These are phyloP conservation scores for Datnioides undecimradiatus DNA, from an alignment of 2,113 vertebrate genomes.

Conservation along the genomic window DNA sequence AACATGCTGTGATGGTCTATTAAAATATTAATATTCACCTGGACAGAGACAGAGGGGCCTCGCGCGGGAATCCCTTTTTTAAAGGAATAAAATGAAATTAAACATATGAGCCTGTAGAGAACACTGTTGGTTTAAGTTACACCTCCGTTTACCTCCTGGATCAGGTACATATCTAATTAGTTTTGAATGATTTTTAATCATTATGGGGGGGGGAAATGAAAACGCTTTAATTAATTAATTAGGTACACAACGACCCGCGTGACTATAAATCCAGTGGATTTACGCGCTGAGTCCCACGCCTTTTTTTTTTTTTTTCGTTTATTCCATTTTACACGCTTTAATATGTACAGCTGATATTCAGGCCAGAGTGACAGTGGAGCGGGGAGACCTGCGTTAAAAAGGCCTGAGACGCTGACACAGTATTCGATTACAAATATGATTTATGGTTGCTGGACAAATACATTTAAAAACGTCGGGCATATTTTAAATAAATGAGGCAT, in stretches of 20 bases:
- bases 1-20: not conserved
- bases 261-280: not conserved
- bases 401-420: not conserved
- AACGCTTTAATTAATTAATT: not conserved
- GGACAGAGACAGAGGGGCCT: not conserved
- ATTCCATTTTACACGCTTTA: not conserved
- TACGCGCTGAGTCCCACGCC: not conserved
- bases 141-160: too few species aligned
- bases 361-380: too few species aligned
- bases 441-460: not conserved
- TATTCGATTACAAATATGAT: not conserved
- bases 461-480: not conserved
- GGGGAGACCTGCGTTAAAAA: not conserved
- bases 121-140: not conserved
- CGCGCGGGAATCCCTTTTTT: not conserved
- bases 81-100: not conserved
- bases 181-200: not conserved
- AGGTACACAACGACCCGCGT: not conserved
- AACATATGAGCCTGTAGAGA: not conserved
- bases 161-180: not conserved
- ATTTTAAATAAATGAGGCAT: not conserved
- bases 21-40: not conserved
- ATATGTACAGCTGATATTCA: not conserved
- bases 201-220: not conserved
- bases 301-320: not conserved